Evolutionary conservation across 2,888 invertebrate genomes (phyloP), one percentile per base, ranked within the genome.

Genomic region (Dynastes hyllus): DNA sequence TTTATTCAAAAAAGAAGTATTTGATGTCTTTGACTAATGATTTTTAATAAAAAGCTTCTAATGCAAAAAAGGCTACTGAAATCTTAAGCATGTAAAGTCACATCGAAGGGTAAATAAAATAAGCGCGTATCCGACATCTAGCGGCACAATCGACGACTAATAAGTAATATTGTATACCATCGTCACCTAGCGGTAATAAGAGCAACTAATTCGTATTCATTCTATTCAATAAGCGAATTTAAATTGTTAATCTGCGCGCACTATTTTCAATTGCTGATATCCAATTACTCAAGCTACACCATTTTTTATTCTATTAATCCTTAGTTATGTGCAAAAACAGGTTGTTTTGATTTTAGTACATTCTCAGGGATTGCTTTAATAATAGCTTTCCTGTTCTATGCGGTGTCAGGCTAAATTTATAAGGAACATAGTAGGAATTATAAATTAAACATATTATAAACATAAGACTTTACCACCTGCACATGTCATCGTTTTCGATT

Each of bases 391-490:
- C 51, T 50, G 50, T 69, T 69, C 50, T 22, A 69, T 37, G 16
- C 69, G 69, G 16, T 45, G 40, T 50, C 27, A 27, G 37, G 69
- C 69, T 69, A 50, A 45, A 69, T 61, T 61, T 69, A 69, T 69
- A 69, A 45, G 27, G 22, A 27, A 69, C 16, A 9, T 53, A 50
- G 45, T 50, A 51, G 69, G 69, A 69, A 69, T 69, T 69, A 69
- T 69, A 69, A 69, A 69, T 69, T 69, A 69, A 69, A 50, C 69
- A 69, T 69, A 69, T 50, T 69, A 69, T 69, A 69, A 69, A 69
- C 69, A 69, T 16, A 69, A 69, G 69, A 69, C 22, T 50, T 69
- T 73, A 61, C 73, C 73, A 73, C 73, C 73, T 73, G 73, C 61
- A 16, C 55, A 73, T 73, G 40, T 37, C 45, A 58, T 45, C 73